Percentiles rank a stretch among this genome's conserved stretches.
These are phyloP conservation scores for Agrypnia vestita DNA, from an alignment of 1,140 invertebrate genomes.

Conservation along the genomic window DNA sequence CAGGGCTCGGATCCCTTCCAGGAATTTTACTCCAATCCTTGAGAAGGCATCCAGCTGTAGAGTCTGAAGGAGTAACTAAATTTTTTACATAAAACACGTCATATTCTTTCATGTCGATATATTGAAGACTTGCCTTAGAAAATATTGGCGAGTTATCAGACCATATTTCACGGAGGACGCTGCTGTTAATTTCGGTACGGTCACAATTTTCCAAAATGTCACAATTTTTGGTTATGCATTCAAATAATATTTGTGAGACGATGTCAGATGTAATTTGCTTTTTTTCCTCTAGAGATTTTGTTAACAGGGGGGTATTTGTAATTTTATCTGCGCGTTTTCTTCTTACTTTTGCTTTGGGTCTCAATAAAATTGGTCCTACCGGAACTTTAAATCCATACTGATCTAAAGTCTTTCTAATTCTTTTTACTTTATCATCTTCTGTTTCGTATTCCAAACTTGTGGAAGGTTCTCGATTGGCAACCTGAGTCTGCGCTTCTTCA, in stretches of 20 bases:
- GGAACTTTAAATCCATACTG: conserved; percentile 63
- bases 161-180: conserved; percentile 20
- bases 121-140: conserved; percentile 50
- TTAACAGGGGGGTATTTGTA: conserved; percentile 65
- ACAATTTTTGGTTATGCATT: conserved; percentile 13
- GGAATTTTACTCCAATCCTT: conserved; percentile 70
- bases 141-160: conserved; percentile 10
- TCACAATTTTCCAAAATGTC: background rate
- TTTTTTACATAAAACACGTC: conserved; percentile 70
- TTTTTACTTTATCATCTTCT: conserved; percentile 56
- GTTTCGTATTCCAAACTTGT: conserved; percentile 39
- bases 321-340: conserved; percentile 61
- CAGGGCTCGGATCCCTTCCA: conserved; percentile 68
- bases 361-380: conserved; percentile 9
- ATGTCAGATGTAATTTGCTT: conserved; percentile 65
- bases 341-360: conserved; percentile 45
- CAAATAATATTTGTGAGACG: conserved; percentile 66
- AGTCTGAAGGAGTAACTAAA: conserved; percentile 63
- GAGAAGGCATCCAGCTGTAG: conserved; percentile 67
- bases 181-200: background rate
- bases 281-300: conserved; percentile 63
- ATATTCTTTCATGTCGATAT: conserved; percentile 63
- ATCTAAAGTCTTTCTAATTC: conserved; percentile 62
- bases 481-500: conserved; percentile 49
- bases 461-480: conserved; percentile 49